These are phyloP conservation scores for Dryocosmus kuriphilus DNA, from an alignment of 2,888 invertebrate genomes.

Conservation along the genomic window DNA sequence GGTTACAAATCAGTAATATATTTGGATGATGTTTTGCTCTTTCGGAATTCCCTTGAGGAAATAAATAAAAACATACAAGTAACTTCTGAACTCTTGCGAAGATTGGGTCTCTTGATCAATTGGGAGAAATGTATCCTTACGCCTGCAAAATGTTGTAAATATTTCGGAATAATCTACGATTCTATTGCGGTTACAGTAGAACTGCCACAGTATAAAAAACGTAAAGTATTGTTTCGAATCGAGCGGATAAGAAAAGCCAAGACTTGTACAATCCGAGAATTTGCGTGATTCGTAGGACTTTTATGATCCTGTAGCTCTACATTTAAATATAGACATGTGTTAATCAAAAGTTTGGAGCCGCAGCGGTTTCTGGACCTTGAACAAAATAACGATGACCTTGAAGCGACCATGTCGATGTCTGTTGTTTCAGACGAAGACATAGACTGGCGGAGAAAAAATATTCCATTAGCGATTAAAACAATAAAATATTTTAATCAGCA, in stretches of 20 bases:
- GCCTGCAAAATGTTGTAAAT: conserved; percentile 41
- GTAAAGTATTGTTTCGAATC: conserved; percentile 14
- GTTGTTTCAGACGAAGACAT: conserved; percentile 17
- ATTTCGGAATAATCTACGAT: conserved; percentile 42
- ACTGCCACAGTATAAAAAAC: conserved; percentile 37
- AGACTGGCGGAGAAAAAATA: conserved; percentile 41
- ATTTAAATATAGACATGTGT: conserved; percentile 21
- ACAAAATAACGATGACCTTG: conserved; percentile 25
- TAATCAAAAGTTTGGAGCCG: conserved; percentile 19
- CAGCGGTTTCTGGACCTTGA: conserved; percentile 29
- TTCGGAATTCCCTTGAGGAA: not conserved
- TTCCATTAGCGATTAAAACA: conserved; percentile 14
- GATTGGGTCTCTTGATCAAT: conserved; percentile 37
- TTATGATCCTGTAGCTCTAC: conserved; percentile 30
- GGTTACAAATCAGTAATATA: too few species aligned
- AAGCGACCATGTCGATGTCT: conserved; percentile 23
- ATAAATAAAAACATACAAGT: not conserved
- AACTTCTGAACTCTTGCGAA: conserved; percentile 16
- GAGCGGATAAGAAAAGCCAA: conserved; percentile 17
- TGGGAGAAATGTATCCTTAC: conserved; percentile 32
- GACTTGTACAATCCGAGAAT: conserved; percentile 28
- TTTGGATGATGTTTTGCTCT: conserved; percentile 33
- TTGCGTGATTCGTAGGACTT: conserved; percentile 4
- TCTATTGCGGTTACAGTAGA: conserved; percentile 39
- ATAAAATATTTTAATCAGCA: conserved; percentile 24